Base-by-base conservation (phyloP, 2,797 vertebrate genomes). In the Okamejei kenojei region DNA sequence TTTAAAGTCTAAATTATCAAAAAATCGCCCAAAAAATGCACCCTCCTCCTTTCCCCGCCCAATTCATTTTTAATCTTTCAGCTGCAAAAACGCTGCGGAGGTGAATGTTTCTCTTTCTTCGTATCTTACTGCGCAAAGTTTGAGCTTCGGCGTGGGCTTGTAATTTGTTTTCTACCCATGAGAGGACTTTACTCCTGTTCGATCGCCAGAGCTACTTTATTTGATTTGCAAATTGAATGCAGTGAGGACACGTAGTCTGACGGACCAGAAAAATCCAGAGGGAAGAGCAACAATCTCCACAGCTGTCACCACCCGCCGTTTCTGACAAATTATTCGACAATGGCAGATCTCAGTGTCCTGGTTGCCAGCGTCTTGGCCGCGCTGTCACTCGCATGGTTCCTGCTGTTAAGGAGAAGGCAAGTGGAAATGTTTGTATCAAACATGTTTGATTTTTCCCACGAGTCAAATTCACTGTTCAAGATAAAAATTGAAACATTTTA, bases 321-420 rank as follows among this genome's bases (percentile, higher is more conserved):
- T 0, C 15, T 15, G 90, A 92, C 90, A 76, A 45, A 58, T 92
- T 73, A 29, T 9, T 71, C 23, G 17, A 74, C 71, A 45, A 92
- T 92, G 90, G 90, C 71, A 76, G 90, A 19, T 29, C 71, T 76
- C 21, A n/a, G 13, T 76, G 26, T 92, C 38, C 76, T 71, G 90
- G 7, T 54, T 17, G 90, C 29, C 21, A 58, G 38, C 17, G 4
- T 29, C 3, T n/a, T 92, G 90, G 71, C 21, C 5, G 90, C 9
- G 6, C 1, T 92, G 38, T 29, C 73, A 17, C 68, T 92, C 90
- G 90, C 23, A 8, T 92, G 45, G 71, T 76, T 92, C 71, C 71
- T 92, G 90, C 90, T 92, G 71, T 23, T 76, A 76, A 76, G 71
- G 90, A 92, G 90, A 76, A 92, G 90, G 90, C 65, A 54, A 92